Conservation (phyloP, 53 echinoderm and acorn worm species). For the Antedon mediterranea region DNA sequence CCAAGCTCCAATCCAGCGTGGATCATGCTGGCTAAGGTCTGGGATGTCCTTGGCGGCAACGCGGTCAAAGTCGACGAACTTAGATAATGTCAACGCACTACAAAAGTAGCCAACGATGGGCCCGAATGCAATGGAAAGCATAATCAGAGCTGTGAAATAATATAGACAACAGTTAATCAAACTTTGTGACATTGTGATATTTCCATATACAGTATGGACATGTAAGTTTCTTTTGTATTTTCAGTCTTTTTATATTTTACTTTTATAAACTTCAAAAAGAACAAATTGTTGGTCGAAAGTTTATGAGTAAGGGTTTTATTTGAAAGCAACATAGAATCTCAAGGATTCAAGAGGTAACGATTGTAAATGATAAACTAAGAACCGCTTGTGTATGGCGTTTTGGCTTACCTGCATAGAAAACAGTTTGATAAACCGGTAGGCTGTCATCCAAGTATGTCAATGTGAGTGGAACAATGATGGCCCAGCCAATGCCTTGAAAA, state of each 20-base stretch:
- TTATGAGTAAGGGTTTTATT: too few species aligned
- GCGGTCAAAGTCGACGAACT: conserved; percentile 15
- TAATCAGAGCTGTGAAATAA: conserved; percentile 5
- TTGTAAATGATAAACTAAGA: too few species aligned
- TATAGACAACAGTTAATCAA: too few species aligned
- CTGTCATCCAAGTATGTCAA: conserved; percentile 57
- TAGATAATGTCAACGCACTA: not conserved
- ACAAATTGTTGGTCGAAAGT: too few species aligned
- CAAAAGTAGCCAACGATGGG: conserved; percentile 4
- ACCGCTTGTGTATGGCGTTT: not conserved
- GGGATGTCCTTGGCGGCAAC: conserved; percentile 2
- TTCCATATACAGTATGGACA: too few species aligned
- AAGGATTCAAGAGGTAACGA: too few species aligned
- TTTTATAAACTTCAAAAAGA: too few species aligned
- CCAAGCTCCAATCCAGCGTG: conserved; percentile 21
- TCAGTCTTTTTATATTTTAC: too few species aligned
- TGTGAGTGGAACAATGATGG: conserved; percentile 32
- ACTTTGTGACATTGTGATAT: too few species aligned
- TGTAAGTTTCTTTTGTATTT: too few species aligned
- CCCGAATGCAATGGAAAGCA: not conserved
- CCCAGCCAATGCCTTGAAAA: conserved; percentile 42
- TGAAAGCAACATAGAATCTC: too few species aligned
- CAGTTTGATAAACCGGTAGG: conserved; percentile 35
- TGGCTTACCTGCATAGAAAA: conserved; percentile 48
- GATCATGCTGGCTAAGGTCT: not conserved